Base-by-base conservation (phyloP, 2,797 vertebrate species). In the Leptatherina wallacei region DNA sequence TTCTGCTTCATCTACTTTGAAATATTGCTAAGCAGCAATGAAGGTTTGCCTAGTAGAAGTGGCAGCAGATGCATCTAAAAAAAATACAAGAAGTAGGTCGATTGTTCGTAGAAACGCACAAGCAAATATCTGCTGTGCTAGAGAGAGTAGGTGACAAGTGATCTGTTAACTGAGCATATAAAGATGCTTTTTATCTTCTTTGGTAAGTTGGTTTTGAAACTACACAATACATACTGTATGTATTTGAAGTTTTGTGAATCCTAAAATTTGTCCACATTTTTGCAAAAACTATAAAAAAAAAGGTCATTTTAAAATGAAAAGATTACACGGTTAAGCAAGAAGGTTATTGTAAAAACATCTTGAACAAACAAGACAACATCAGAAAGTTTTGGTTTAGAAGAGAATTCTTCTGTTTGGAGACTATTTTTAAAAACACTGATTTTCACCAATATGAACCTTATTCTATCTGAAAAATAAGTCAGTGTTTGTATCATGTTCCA, bases 131-230 rank as follows among this genome's bases (percentile, higher is more conserved):
- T 42, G 38, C 9, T 20, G 27, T 40, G 56, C 61, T 27, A 27
- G 24, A 27, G 24, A 27, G 24, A 27, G 24, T 27, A 27, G 24
- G 3, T 0, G 32, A 63, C 18, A 12, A n/a, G 24, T 29, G 0
- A 54, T 18, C 24, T 16, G 32, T 58, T 67, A 68, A 55, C 61
- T 36, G 30, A 13, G 63, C 38, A 56, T 3, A 13, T 22, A 52
- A 52, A 52, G n/a, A 24, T 2, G 22, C 11, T 10, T 4, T 52
- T 27, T 27, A 52, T 64, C 29, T 40, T 70, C 74, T 42, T 66
- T 52, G 81, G 47, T 68, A 67, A 80, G 81, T 76, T 36, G 54
- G 75, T 74, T 55, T 58, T 64, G 30, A 30, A 42, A 38, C 12
- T 38, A 47, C n/a, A 0, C 20, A 55, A 72, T 69, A 18, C 67